Base-by-base conservation (phyloP, 2,113 vertebrate genomes). In the Phaethon lepturus region DNA sequence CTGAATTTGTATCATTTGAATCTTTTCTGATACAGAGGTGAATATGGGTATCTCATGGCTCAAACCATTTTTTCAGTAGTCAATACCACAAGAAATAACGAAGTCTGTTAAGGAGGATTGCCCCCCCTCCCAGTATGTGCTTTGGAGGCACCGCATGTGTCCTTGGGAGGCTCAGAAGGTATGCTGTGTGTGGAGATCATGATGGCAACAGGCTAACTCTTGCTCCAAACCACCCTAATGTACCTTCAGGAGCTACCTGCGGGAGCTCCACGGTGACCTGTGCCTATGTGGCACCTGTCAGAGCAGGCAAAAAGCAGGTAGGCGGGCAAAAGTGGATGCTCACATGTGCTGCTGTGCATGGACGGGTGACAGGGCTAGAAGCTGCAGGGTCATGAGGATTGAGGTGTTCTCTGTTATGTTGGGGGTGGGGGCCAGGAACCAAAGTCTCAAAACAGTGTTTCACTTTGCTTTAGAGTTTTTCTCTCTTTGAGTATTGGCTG, bases 1-100 rank as follows among this genome's bases (percentile, higher is more conserved):
- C 59, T 81, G 35, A 80, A 44, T 7, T n/a, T 13, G 6, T 0
- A 20, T 35, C 50, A 16, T 25, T 38, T 0, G 1, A 35, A 20
- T 25, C 49, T 74, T 66, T 45, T 49, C 58, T 81, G 47, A 35
- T 45, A 6, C 22, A 40, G 35, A 78, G 38, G 23, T 22, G 40
- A 66, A 11, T 33, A 8, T 0, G 19, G 55, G 4, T 40, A 24
- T 33, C 17, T 33, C 14, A 56, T 40, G 60, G 66, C 60, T 47
- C 50, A 73, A 82, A 73, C 6, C 50, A 33, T 2, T 16, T 86
- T 91, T 74, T 77, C 59, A 40, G 50, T 45, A 33, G 20, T 59
- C 26, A 16, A 16, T 45, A 67, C 9, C n/a, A 44, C 14, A 64
- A 88, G 53, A 56, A 76, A 24, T 28, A 49, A 25, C 23, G 14